Evolutionary conservation across 1,140 invertebrate species (phyloP), one percentile per base, ranked within the genome.

Genomic region (Patella vulgata): DNA sequence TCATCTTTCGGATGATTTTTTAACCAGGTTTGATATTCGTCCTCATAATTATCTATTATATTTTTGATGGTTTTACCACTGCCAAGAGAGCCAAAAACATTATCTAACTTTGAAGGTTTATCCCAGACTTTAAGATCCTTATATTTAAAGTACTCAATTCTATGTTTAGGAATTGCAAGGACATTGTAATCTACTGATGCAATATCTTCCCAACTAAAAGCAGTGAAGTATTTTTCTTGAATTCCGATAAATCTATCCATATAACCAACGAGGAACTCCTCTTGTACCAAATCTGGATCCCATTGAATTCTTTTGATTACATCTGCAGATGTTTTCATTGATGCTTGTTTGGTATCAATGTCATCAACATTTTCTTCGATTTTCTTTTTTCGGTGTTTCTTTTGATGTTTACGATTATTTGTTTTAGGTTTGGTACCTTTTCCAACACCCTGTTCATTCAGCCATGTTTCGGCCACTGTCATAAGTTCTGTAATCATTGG

Each of bases 61-160:
- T 82, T 80, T 27, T 65, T 51, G 42, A 84, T 81, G 11, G 71
- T 80, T 21, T 72, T 43, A 12, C 61, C 64, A 57, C 70, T 68
- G 23, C 79, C 81, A 17, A 74, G 75, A 9, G 83, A 85, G 17
- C 83, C 86, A 73, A 87, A 87, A 0, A 87, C 79, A 50, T 85
- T 79, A 63, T 88, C 87, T 3, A 86, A 63, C 47, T 86, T 72
- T 5, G 65, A 67, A 12, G 68, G 73, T 65, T 87, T 87, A 70
- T 88, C 86, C 87, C 87, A 88, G 25, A 88, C 82, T 63, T 82
- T 87, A 14, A 78, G 60, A 44, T 78, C 71, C 52, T 81, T 81
- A 63, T 87, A 88, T 59, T 86, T 87, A 59, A 87, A 88, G 65
- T 87, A 87, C 54, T 85, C 82, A 64, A 88, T 88, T 43, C 87